Conservation (phyloP, 30 jellyfish, hydroid and myxozoan species). For the Pelagia noctiluca region DNA sequence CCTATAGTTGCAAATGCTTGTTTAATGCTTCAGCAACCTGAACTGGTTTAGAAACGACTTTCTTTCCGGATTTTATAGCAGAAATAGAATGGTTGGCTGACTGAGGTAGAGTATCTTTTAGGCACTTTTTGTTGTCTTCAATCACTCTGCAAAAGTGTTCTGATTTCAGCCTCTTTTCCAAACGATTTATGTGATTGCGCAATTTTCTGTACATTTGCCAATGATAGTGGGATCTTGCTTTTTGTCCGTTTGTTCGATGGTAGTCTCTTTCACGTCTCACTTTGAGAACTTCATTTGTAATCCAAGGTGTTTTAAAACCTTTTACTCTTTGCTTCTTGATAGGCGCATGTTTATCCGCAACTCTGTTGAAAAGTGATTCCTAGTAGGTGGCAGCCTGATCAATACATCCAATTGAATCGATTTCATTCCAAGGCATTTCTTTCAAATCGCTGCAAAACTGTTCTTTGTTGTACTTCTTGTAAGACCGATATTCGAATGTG, state of each 20-base stretch:
- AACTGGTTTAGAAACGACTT: no score
- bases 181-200: conserved; percentile 50
- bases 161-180: conserved; percentile 68
- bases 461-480: conserved; percentile 52
- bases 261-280: conserved; percentile 60
- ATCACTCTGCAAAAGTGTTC: conserved; percentile 57
- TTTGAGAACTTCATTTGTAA: conserved; percentile 32
- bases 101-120: no score
- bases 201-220: no score
- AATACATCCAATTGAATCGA: conserved; percentile 33
- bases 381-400: conserved; percentile 47
- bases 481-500: conserved; percentile 51
- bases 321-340: conserved; percentile 47
- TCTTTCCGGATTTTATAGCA: no score
- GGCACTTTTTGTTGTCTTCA: conserved; percentile 24
- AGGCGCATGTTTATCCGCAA: conserved; percentile 64
- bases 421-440: conserved; percentile 63
- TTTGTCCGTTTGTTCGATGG: conserved; percentile 59
- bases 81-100: no score
- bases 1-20: no score
- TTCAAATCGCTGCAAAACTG: conserved; percentile 51
- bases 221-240: no score
- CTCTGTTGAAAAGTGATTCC: conserved; percentile 55
- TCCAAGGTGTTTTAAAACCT: conserved; percentile 64
- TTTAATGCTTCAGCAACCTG: conserved; percentile 41